Conservation (phyloP, 2,113 vertebrate species). For the Cyanoliseus patagonus region DNA sequence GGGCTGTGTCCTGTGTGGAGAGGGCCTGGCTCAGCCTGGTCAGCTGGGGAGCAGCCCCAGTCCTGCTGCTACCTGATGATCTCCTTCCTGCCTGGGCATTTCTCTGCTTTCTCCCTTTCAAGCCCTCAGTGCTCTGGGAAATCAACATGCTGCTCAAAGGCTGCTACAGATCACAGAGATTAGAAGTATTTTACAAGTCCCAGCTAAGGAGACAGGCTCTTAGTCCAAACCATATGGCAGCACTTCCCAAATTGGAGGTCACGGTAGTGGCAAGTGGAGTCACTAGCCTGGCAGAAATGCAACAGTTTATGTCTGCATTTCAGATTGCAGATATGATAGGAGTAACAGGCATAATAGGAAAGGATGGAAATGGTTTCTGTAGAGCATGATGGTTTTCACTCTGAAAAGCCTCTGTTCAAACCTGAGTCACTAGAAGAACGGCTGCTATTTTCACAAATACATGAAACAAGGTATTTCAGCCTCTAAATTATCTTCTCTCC, state of each 20-base stretch:
- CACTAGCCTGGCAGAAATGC: background rate
- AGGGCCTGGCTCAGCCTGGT: fast-evolving
- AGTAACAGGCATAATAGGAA: background rate
- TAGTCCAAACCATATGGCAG: background rate
- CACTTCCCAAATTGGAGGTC: background rate
- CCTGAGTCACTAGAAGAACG: background rate
- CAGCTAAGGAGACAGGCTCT: background rate
- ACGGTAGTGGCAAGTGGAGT: background rate
- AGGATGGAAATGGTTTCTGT: background rate
- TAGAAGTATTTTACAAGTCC: background rate
- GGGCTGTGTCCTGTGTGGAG: background rate
- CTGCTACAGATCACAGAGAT: background rate
- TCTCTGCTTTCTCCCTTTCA: background rate
- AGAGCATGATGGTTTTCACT: background rate
- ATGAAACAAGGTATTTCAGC: background rate
- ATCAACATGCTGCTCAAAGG: background rate
- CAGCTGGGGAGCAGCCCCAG: background rate
- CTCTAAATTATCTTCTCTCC: background rate
- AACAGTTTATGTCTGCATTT: background rate
- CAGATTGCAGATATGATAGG: background rate
- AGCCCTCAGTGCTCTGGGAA: fast-evolving
- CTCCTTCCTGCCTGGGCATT: background rate
- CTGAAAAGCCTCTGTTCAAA: background rate
- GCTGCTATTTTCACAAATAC: background rate
- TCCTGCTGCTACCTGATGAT: background rate